phyloP scores from a whole-genome alignment of 2,797 vertebrate genomes.

The Natrix natrix region DNA sequence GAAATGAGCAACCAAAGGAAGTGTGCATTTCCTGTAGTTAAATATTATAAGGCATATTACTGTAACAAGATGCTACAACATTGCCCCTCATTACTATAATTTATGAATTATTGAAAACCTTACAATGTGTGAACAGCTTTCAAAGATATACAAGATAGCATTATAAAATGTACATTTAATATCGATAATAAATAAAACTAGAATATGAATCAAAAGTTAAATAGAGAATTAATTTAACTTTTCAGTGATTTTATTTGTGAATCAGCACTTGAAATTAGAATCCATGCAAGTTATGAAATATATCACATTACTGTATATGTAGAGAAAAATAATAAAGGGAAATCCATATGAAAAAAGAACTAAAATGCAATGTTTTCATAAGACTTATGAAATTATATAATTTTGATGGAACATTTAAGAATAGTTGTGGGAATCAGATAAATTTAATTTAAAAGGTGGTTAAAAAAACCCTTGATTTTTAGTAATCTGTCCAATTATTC shows the following conservation, averaged over 20 bases:
- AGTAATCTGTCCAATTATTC: not conserved
- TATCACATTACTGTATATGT: not conserved
- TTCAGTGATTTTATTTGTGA: not conserved
- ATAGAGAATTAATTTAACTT: not conserved
- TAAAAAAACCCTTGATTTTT: not conserved
- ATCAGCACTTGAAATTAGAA: not conserved
- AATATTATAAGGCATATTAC: slow-evolving; percentile 4
- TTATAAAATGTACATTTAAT: not conserved
- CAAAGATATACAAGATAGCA: not conserved
- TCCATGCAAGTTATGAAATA: not conserved
- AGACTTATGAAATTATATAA: not conserved
- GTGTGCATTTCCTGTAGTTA: slow-evolving; percentile 25
- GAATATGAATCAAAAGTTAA: not conserved
- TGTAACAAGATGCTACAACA: not conserved
- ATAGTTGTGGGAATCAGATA: not conserved
- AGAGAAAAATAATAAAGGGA: not conserved
- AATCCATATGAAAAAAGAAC: not conserved
- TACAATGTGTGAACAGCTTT: not conserved
- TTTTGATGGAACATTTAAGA: not conserved
- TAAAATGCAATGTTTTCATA: not conserved
- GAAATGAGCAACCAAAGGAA: rapidly evolving
- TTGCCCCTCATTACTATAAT: not conserved
- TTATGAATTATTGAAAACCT: not conserved
- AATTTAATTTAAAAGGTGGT: not conserved
- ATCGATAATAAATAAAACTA: not conserved